phyloP scores from a whole-genome alignment of 2,113 vertebrate species.

The Ctenodactylus gundi region DNA sequence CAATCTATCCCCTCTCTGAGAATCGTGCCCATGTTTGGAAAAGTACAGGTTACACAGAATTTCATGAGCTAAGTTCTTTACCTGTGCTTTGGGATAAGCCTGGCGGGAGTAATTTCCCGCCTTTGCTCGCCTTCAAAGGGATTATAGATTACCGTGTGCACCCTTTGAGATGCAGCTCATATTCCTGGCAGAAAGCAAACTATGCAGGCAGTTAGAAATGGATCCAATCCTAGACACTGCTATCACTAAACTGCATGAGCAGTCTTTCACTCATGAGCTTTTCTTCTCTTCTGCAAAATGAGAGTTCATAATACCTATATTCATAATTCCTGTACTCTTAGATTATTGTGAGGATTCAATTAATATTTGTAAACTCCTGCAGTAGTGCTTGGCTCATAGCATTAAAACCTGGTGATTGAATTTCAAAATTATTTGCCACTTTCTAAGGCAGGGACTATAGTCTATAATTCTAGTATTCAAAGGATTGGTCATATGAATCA shows the following conservation, averaged over 20 bases:
- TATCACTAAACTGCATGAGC: not conserved
- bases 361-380: not conserved
- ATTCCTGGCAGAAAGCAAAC: not conserved
- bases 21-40: not conserved
- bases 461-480: not conserved
- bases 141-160: not conserved
- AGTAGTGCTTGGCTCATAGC: not conserved
- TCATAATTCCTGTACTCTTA: not conserved
- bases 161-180: not conserved
- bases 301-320: not conserved
- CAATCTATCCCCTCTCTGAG: not conserved
- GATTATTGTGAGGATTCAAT: not conserved
- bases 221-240: not conserved
- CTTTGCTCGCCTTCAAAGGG: not conserved
- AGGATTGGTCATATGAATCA: not conserved
- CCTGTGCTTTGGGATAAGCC: not conserved
- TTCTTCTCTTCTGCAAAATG: not conserved
- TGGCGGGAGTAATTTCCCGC: not conserved
- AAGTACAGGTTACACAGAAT: not conserved
- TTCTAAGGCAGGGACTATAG: not conserved
- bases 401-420: not conserved
- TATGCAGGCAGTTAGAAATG: not conserved
- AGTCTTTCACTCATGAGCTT: not conserved
- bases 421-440: not conserved
- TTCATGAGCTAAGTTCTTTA: not conserved